These are phyloP conservation scores for Entomobrya multifasciata DNA, from an alignment of 2,888 invertebrate species.

Conservation along the genomic window DNA sequence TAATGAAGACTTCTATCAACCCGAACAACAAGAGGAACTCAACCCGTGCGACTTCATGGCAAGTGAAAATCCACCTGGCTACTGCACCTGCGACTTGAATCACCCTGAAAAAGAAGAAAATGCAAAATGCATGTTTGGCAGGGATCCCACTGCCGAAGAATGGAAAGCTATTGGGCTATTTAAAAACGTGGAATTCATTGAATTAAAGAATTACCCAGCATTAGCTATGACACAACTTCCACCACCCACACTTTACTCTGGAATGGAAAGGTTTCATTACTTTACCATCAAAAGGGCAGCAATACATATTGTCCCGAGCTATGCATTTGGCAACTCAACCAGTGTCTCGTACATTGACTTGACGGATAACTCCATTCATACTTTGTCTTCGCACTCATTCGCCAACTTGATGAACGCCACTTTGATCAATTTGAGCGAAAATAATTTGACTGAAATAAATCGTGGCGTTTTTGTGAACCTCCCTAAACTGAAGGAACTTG, in stretches of 20 bases:
- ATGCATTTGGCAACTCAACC: conserved; percentile 88
- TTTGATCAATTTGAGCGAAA: conserved; percentile 88
- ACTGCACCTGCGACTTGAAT: conserved; percentile 86
- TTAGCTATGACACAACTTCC: conserved; percentile 67
- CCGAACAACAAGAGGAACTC: not conserved
- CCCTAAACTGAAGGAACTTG: conserved; percentile 83
- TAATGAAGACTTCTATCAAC: conserved; percentile 24
- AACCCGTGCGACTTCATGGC: conserved; percentile 31
- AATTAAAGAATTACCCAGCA: conserved; percentile 62
- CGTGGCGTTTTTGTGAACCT: conserved; percentile 88
- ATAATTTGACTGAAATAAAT: conserved; percentile 88
- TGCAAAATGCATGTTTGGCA: conserved; percentile 90
- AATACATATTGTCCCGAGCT: conserved; percentile 84
- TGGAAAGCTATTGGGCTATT: conserved; percentile 63
- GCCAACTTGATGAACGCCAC: conserved; percentile 87
- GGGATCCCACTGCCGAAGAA: conserved; percentile 83
- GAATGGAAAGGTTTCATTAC: conserved; percentile 71
- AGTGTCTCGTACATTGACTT: conserved; percentile 86
- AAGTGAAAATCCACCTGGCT: conserved; percentile 34
- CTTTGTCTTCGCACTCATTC: conserved; percentile 87
- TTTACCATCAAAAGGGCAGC: conserved; percentile 69
- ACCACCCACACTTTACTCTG: conserved; percentile 65
- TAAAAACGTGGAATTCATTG: conserved; percentile 27
- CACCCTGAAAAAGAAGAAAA: conserved; percentile 84
- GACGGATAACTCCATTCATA: conserved; percentile 86